Evolutionary conservation across 2,888 invertebrate genomes (phyloP).

Genomic region (Dendrolimus pini): DNA sequence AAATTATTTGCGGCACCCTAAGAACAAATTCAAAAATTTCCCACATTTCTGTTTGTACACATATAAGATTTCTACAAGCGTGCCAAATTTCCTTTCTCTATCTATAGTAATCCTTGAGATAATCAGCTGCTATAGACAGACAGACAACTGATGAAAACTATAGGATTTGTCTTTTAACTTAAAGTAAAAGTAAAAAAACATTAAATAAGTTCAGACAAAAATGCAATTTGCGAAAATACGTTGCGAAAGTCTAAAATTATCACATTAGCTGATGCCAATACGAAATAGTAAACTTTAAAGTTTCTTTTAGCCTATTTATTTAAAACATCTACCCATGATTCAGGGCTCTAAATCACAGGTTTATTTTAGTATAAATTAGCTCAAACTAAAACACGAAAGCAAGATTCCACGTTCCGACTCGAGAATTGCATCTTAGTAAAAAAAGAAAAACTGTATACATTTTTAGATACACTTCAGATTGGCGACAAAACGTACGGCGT

Average conservation of each 20-base stretch:
- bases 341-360: conserved; percentile 1
- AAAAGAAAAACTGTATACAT: conserved; percentile 21
- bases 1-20: too few species aligned
- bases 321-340: conserved; percentile 1
- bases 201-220: background rate
- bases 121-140: too few species aligned
- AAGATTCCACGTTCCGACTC: conserved; percentile 27
- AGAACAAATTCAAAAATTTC: too few species aligned
- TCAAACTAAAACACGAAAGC: conserved; percentile 18
- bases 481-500: conserved; percentile 7
- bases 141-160: too few species aligned
- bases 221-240: background rate
- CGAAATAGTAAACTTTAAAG: background rate
- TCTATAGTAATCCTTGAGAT: too few species aligned
- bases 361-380: conserved; percentile 17
- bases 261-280: background rate
- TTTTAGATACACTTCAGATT: background rate
- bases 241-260: background rate
- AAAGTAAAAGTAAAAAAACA: too few species aligned
- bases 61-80: too few species aligned
- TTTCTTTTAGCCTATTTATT: conserved; percentile 4
- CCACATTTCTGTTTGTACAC: too few species aligned
- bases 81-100: too few species aligned
- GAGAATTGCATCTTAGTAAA: conserved; percentile 45
- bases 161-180: too few species aligned